Evolutionary conservation across 2,113 vertebrate species (phyloP).

Genomic region (Paedocypris sp.): DNA sequence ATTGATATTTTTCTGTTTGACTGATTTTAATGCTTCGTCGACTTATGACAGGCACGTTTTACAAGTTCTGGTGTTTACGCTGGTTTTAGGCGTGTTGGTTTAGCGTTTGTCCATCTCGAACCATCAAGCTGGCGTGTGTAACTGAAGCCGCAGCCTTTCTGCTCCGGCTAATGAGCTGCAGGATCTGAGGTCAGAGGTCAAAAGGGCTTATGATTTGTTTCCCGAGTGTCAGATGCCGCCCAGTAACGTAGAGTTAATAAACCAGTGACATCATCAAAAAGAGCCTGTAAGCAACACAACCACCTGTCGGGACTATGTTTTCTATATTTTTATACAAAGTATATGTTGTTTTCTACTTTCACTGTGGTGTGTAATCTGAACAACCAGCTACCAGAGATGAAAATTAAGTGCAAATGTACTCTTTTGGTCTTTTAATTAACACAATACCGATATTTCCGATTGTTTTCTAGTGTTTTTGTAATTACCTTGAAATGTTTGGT

Average conservation of each 20-base stretch:
- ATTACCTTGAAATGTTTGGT: no score
- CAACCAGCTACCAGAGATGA: neutral
- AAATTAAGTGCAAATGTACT: no score
- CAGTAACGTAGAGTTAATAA: neutral
- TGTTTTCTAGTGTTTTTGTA: neutral
- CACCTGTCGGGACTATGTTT: neutral
- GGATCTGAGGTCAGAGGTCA: neutral
- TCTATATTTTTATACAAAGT: constrained; percentile 15
- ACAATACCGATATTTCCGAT: neutral
- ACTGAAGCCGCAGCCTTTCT: no score
- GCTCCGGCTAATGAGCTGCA: neutral
- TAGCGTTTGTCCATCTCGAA: no score
- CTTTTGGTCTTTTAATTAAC: no score
- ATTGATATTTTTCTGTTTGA: no score
- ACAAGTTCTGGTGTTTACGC: no score
- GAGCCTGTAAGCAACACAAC: neutral
- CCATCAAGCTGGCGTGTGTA: no score
- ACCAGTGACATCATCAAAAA: neutral
- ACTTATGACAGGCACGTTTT: no score
- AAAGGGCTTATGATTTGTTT: neutral
- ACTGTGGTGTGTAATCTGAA: neutral
- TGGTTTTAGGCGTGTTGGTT: no score
- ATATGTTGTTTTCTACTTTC: constrained; percentile 28
- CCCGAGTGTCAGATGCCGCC: neutral
- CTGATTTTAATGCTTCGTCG: no score